Evolutionary conservation across 2,888 invertebrate genomes (phyloP).

Genomic region (Eulithis testata): DNA sequence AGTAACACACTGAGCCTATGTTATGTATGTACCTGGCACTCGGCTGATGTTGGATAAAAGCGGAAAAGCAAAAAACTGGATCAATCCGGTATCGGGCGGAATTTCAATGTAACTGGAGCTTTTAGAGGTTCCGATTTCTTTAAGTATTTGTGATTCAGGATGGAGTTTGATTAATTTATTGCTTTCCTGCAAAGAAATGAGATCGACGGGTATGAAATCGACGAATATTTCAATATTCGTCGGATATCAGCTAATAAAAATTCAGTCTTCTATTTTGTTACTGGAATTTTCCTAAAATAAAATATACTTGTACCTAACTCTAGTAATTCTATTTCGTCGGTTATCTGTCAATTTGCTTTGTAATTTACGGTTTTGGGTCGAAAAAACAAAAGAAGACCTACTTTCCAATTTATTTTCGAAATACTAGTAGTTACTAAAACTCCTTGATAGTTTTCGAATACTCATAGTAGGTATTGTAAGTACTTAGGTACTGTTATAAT

Average conservation of each 20-base stretch:
- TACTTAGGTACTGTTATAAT: no score
- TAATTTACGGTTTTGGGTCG: neutral
- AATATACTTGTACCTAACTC: neutral
- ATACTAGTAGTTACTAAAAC: no score
- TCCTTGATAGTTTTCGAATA: no score
- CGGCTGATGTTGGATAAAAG: conserved; percentile 40
- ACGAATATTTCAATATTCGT: conserved; percentile 6
- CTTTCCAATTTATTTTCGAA: neutral
- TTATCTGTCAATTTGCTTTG: neutral
- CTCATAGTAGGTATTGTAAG: no score
- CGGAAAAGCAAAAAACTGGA: conserved; percentile 40
- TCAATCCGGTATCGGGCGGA: conserved; percentile 43
- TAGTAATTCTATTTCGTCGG: neutral
- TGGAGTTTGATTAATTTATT: conserved; percentile 41
- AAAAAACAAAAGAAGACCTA: neutral
- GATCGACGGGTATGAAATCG: conserved; percentile 28
- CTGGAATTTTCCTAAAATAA: neutral
- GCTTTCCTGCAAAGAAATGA: conserved; percentile 36
- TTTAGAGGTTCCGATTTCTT: conserved; percentile 41
- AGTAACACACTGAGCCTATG: conserved; percentile 41
- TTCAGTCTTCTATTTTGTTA: neutral
- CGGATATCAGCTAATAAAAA: neutral
- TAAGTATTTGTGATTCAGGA: conserved; percentile 39
- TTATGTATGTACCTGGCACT: conserved; percentile 33
- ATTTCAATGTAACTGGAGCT: conserved; percentile 44